Evolutionary conservation across 2,113 vertebrate species (phyloP).

Genomic region (Melanerpes aurifrons): DNA sequence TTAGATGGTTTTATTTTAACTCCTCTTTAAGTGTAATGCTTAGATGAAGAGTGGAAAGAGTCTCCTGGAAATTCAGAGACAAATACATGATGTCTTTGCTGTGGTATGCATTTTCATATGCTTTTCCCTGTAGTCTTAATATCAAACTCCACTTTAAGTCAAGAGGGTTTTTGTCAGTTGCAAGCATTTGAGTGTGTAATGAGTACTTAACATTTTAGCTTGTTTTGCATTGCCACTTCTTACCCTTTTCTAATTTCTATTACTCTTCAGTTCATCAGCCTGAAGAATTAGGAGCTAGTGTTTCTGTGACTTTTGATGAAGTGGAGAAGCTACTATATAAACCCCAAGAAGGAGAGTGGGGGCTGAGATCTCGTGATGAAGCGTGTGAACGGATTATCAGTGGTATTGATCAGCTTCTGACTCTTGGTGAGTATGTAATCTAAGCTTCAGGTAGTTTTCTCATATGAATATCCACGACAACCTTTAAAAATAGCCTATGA

Average conservation of each 20-base stretch:
- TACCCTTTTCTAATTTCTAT: neutral
- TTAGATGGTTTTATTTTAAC: neutral
- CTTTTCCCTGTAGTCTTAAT: neutral
- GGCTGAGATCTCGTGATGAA: conserved; percentile 82
- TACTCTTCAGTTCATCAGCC: conserved; percentile 81
- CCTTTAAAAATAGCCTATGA: neutral
- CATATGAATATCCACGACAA: neutral
- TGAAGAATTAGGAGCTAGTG: conserved; percentile 85
- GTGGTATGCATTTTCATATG: neutral
- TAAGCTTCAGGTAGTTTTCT: neutral
- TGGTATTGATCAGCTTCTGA: conserved; percentile 90
- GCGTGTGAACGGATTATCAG: conserved; percentile 89
- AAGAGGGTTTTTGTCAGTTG: neutral
- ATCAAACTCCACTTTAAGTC: neutral
- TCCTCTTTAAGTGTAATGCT: neutral
- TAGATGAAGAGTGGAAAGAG: neutral
- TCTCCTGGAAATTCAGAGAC: neutral
- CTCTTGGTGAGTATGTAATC: conserved; percentile 80
- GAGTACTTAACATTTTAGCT: neutral
- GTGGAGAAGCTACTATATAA: conserved; percentile 91
- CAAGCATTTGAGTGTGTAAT: neutral
- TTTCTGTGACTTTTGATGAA: conserved; percentile 90
- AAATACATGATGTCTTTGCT: neutral
- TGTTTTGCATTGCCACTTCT: neutral
- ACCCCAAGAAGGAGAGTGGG: conserved; percentile 91